These are phyloP conservation scores for Eupithecia subfuscata DNA, from an alignment of 2,888 invertebrate genomes.

Conservation along the genomic window DNA sequence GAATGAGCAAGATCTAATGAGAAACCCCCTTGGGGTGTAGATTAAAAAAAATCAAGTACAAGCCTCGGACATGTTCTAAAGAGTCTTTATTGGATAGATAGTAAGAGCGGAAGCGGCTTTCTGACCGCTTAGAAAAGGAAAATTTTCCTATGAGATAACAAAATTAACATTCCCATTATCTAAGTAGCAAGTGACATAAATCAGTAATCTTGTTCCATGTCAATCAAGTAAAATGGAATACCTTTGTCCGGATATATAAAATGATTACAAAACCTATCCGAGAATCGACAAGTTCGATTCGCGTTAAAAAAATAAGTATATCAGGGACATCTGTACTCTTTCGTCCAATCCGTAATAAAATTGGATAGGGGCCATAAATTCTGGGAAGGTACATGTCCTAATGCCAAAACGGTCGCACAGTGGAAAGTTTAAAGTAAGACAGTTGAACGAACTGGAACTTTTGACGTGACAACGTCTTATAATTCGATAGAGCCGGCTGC, in stretches of 20 bases:
- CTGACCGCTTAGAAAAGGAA: too few relatives aligned
- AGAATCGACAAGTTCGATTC: constrained; percentile 46
- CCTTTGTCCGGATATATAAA: background rate
- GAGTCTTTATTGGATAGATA: too few relatives aligned
- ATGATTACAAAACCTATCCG: constrained; percentile 6
- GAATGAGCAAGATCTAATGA: background rate
- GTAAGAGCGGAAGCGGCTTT: too few relatives aligned
- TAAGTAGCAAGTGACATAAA: too few relatives aligned
- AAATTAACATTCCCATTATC: too few relatives aligned
- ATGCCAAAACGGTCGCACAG: constrained; percentile 55
- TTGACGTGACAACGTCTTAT: too few relatives aligned
- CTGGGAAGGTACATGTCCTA: constrained; percentile 57
- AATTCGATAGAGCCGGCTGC: too few relatives aligned
- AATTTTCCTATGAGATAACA: too few relatives aligned
- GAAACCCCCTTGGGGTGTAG: too few relatives aligned
- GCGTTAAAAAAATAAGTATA: constrained; percentile 57
- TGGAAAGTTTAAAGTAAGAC: constrained; percentile 17
- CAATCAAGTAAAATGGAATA: constrained; percentile 5
- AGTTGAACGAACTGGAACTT: background rate
- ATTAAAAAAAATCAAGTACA: too few relatives aligned
- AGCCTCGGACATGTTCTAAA: too few relatives aligned
- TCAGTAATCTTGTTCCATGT: background rate
- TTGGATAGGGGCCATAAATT: constrained; percentile 73
- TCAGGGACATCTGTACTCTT: constrained; percentile 72
- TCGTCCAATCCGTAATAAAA: constrained; percentile 78